phyloP scores from a whole-genome alignment of 2,888 invertebrate genomes.

The Megamerina dolium region DNA sequence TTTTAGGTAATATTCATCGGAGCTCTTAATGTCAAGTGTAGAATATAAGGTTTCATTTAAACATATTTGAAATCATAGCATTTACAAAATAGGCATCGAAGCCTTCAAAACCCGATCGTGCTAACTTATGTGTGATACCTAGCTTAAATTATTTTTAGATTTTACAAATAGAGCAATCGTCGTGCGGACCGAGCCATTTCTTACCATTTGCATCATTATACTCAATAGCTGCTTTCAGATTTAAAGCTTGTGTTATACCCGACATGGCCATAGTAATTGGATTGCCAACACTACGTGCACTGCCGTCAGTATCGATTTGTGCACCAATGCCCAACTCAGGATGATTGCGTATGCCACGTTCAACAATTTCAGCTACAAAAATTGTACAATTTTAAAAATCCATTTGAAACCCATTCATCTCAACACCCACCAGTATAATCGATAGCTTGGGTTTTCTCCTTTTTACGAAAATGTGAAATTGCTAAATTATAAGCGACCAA shows the following conservation, averaged over 20 bases:
- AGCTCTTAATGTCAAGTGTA: too few species aligned
- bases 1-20: too few species aligned
- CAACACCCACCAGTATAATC: constrained; percentile 72
- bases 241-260: constrained; percentile 95
- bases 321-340: constrained; percentile 96
- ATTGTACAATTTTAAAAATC: too few species aligned
- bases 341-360: constrained; percentile 91
- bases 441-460: constrained; percentile 87
- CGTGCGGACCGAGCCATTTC: too few species aligned
- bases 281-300: constrained; percentile 75
- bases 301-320: constrained; percentile 70
- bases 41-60: too few species aligned
- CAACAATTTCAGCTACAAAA: constrained; percentile 76
- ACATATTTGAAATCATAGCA: too few species aligned
- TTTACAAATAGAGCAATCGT: too few species aligned
- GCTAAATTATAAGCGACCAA: constrained; percentile 94
- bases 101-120: too few species aligned
- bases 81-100: too few species aligned
- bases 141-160: too few species aligned
- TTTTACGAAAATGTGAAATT: constrained; percentile 86
- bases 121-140: too few species aligned
- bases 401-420: not conserved
- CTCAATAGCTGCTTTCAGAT: constrained; percentile 96
- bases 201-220: constrained; percentile 83
- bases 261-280: constrained; percentile 73